Evolutionary conservation across 2,888 invertebrate species (phyloP).

Genomic region (Cerceris ruficornis): DNA sequence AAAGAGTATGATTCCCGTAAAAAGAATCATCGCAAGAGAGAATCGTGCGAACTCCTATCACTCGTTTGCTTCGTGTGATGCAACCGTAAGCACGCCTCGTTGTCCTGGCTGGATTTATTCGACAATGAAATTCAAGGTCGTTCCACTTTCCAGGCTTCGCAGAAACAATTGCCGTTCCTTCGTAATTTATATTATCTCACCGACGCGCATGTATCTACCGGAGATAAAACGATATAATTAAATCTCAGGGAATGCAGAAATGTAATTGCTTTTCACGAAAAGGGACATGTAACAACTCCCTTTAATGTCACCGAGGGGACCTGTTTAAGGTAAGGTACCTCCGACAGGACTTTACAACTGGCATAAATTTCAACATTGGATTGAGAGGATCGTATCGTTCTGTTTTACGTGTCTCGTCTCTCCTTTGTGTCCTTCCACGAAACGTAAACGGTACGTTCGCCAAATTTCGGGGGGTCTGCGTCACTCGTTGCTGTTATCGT

Average conservation of each 20-base stretch:
- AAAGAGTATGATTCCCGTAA: constrained; percentile 53
- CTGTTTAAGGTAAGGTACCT: constrained; percentile 46
- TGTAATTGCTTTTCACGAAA: constrained; percentile 30
- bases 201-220: constrained; percentile 27
- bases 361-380: constrained; percentile 36
- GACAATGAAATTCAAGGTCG: constrained; percentile 77
- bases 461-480: no score
- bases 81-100: constrained; percentile 30
- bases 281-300: constrained; percentile 45
- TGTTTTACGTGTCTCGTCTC: not conserved
- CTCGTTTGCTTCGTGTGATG: constrained; percentile 39
- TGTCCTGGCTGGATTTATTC: constrained; percentile 38
- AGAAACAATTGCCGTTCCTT: constrained; percentile 39
- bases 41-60: constrained; percentile 54
- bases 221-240: constrained; percentile 47
- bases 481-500: no score
- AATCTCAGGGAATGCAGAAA: constrained; percentile 18
- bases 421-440: not conserved
- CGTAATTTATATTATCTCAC: constrained; percentile 50
- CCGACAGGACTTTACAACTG: constrained; percentile 29
- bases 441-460: not conserved
- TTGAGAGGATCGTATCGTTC: constrained; percentile 5
- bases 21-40: constrained; percentile 29
- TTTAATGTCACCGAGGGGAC: constrained; percentile 33
- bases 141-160: constrained; percentile 74